Evolutionary conservation across 2,888 invertebrate genomes (phyloP), one percentile per base, ranked within the genome.

Genomic region (Arrhopalites spinosus): DNA sequence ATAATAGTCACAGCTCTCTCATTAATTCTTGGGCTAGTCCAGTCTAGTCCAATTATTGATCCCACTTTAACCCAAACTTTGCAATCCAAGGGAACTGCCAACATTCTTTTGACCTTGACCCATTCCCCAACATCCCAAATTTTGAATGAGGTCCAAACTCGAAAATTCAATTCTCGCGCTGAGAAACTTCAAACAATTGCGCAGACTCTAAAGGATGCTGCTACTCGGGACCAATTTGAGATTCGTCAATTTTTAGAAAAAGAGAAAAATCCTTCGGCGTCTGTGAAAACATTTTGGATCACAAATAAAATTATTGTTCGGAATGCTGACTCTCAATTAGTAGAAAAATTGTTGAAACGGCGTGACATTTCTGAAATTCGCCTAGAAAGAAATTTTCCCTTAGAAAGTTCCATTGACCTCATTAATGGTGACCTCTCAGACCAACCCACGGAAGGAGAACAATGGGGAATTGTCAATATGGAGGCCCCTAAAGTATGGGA

Each of bases 401-500:
- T n/a, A n/a, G n/a, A n/a, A n/a, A n/a, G n/a, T n/a, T n/a, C n/a
- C n/a, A n/a, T n/a, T n/a, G n/a, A n/a, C n/a, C n/a, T n/a, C n/a
- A n/a, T n/a, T n/a, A n/a, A n/a, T n/a, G n/a, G n/a, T n/a, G n/a
- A n/a, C n/a, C n/a, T n/a, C n/a, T n/a, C n/a, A 7, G 36, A 43
- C 20, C 59, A 43, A 8, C 13, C 53, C 43, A 20, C n/a, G 1
- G 7, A 59, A 8, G 71, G 36, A 25, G 66, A 25, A 66, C 71
- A 71, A 71, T 71, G 71, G 71, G 71, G 71, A 15, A 53, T 71
- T 20, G 17, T 27, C 30, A 17, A 53, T 8, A 20, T 71, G 2
- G 36, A 53, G 1, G 71, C 71, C n/a, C 36, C 17, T 11, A 1
- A 1, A 1, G 59, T 71, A 11, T 30, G 36, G 29, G 23, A 3